Conservation (phyloP, 2,797 vertebrate species). For the Pogonophryne albipinna region DNA sequence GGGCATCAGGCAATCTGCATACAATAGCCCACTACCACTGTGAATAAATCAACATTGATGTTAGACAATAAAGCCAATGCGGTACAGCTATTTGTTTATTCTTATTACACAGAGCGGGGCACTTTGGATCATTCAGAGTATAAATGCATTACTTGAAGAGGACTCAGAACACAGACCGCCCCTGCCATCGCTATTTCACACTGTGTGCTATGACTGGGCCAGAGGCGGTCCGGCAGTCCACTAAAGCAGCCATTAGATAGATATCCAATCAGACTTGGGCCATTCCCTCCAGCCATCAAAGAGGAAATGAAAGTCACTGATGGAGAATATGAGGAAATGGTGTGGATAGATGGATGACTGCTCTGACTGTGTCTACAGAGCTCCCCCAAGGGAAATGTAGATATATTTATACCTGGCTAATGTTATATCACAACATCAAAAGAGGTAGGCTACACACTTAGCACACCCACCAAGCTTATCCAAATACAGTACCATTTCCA, state of each 20-base stretch:
- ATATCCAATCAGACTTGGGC: conserved; percentile 70
- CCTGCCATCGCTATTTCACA: conserved; percentile 36
- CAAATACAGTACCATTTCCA: background rate
- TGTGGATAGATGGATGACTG: conserved; percentile 65
- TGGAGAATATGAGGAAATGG: conserved; percentile 65
- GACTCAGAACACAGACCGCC: conserved; percentile 26
- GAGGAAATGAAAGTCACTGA: conserved; percentile 74
- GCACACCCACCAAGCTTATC: background rate
- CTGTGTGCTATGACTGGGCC: conserved; percentile 51
- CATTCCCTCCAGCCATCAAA: conserved; percentile 68
- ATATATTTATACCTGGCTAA: conserved; percentile 1
- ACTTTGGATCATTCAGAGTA: conserved; percentile 50
- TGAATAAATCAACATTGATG: conserved; percentile 74
- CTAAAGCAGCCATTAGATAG: conserved; percentile 71
- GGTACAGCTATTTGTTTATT: conserved; percentile 70
- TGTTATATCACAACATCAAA: background rate
- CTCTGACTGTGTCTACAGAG: conserved; percentile 45
- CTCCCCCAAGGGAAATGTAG: conserved; percentile 25
- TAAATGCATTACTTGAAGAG: conserved; percentile 65
- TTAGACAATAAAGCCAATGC: conserved; percentile 75
- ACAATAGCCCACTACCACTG: conserved; percentile 61
- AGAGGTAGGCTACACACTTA: background rate
- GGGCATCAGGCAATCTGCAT: conserved; percentile 80
- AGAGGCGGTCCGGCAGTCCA: conserved; percentile 60
- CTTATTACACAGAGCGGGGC: conserved; percentile 55